Conservation (phyloP, 2,888 invertebrate species). For the Sepiola atlantica region DNA sequence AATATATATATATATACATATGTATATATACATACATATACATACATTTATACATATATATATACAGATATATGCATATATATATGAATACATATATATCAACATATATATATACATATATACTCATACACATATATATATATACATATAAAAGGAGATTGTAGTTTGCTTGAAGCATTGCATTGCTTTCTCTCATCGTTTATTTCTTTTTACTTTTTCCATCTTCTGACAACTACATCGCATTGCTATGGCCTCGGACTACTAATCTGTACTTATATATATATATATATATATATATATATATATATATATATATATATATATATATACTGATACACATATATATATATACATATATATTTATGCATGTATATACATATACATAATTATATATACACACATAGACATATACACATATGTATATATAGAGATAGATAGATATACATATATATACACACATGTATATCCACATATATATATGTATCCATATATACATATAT, state of each 20-base stretch:
- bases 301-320: background rate
- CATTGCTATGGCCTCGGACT: too few relatives aligned
- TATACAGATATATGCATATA: background rate
- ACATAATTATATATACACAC: background rate
- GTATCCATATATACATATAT: too few relatives aligned
- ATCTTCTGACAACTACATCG: too few relatives aligned
- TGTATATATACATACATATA: background rate
- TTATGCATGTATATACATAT: background rate
- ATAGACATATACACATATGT: background rate
- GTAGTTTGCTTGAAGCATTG: too few relatives aligned
- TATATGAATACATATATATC: background rate
- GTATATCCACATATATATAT: background rate
- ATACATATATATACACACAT: background rate
- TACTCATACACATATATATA: too few relatives aligned
- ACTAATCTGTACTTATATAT: too few relatives aligned
- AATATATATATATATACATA: background rate
- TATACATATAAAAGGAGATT: too few relatives aligned
- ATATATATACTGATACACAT: background rate
- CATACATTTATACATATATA: background rate
- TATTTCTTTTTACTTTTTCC: too few relatives aligned
- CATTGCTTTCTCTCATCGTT: too few relatives aligned
- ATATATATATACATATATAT: slow-evolving; percentile 4
- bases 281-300: too few relatives aligned
- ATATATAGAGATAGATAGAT: background rate
- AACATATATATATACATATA: too few relatives aligned